phyloP scores from a whole-genome alignment of 2,888 invertebrate species.

The Tuberolachnus salignus region DNA sequence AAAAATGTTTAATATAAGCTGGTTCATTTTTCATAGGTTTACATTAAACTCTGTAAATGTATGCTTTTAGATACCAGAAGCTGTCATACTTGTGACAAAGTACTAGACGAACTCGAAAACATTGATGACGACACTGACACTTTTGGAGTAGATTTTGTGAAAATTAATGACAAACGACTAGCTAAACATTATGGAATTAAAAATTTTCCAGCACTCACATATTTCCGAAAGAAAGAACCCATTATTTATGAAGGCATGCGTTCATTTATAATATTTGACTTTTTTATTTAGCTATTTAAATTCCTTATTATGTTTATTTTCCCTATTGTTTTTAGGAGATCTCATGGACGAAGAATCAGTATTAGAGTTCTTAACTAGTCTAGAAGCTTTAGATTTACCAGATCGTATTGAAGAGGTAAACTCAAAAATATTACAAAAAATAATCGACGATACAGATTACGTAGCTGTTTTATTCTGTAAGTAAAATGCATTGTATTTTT shows the following conservation, averaged over 20 bases:
- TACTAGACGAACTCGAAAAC: slow-evolving; percentile 88
- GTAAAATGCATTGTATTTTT: slow-evolving; percentile 64
- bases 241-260: slow-evolving; percentile 86
- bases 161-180: slow-evolving; percentile 93
- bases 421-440: slow-evolving; percentile 84
- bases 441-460: slow-evolving; percentile 88
- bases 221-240: slow-evolving; percentile 95
- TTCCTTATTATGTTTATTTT: too few relatives aligned
- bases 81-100: slow-evolving; percentile 90
- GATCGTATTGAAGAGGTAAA: slow-evolving; percentile 96
- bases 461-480: slow-evolving; percentile 94
- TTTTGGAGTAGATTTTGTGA: slow-evolving; percentile 93
- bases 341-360: slow-evolving; percentile 94
- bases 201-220: slow-evolving; percentile 94
- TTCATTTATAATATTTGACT: slow-evolving; percentile 64
- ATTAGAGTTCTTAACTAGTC: slow-evolving; percentile 88
- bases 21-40: too few relatives aligned
- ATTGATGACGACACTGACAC: slow-evolving; percentile 95
- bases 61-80: slow-evolving; percentile 79
- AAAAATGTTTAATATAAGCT: too few relatives aligned
- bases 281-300: background rate
- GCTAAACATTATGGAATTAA: slow-evolving; percentile 96
- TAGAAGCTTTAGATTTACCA: slow-evolving; percentile 93
- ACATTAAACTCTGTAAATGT: too few relatives aligned
- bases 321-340: slow-evolving; percentile 77